Conservation (phyloP, 2,888 invertebrate genomes). For the Euplagia quadripunctaria region DNA sequence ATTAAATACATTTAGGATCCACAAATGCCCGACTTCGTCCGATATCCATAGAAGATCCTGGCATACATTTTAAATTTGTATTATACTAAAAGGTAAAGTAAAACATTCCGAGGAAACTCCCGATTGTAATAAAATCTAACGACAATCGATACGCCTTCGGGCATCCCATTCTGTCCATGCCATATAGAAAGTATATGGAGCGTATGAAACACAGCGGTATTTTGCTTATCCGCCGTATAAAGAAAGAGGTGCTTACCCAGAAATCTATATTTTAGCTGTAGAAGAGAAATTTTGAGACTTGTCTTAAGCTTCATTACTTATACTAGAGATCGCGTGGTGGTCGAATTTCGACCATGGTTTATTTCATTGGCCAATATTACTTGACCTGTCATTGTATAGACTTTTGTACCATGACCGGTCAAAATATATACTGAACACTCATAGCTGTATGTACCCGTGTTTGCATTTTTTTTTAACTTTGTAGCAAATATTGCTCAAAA, state of each 20-base stretch:
- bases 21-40: neutral
- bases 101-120: constrained; percentile 20
- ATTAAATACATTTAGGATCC: too few species aligned
- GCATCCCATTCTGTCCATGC: constrained; percentile 32
- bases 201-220: constrained; percentile 14
- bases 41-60: neutral
- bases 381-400: too few species aligned
- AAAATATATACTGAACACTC: too few species aligned
- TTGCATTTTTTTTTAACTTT: too few species aligned
- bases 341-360: too few species aligned
- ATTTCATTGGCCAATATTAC: too few species aligned
- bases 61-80: neutral
- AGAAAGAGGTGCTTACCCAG: constrained; percentile 5
- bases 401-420: too few species aligned
- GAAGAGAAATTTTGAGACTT: neutral
- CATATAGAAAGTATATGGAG: constrained; percentile 29
- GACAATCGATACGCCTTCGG: constrained; percentile 34
- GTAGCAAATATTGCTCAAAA: too few species aligned
- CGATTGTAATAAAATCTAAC: constrained; percentile 40
- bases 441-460: too few species aligned
- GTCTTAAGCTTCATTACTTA: neutral
- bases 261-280: constrained; percentile 2
- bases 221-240: constrained; percentile 14
- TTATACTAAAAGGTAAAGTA: neutral
- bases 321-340: too few species aligned